phyloP scores from a whole-genome alignment of 2,113 vertebrate species.

The Climacteris rufus region DNA sequence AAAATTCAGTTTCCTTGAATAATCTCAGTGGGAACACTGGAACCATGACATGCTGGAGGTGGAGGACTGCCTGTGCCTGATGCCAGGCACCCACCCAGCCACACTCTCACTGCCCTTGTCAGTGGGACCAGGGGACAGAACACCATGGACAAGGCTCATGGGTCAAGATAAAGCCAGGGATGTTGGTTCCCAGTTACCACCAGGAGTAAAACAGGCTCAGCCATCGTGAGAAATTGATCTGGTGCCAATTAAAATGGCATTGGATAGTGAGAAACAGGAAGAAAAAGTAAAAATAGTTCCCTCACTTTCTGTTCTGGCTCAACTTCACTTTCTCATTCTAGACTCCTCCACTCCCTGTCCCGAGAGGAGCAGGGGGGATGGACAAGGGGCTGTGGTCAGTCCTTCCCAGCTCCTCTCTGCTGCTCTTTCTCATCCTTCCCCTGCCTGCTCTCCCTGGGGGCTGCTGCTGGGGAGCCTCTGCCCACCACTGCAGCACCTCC shows the following conservation, averaged over 20 bases:
- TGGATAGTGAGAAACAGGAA: background rate
- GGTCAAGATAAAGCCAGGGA: fast-evolving
- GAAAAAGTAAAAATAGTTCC: background rate
- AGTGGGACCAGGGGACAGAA: background rate
- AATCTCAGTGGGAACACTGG: background rate
- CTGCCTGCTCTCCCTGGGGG: background rate
- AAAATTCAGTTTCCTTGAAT: background rate
- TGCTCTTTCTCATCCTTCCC: background rate
- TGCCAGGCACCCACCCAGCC: background rate
- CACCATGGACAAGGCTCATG: background rate
- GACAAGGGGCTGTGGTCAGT: background rate
- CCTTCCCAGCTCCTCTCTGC: background rate
- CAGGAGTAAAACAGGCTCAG: background rate
- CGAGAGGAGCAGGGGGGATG: fast-evolving
- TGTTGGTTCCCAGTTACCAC: background rate
- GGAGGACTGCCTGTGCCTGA: background rate
- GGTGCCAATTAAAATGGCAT: background rate
- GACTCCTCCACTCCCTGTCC: too few relatives aligned
- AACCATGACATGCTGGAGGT: fast-evolving
- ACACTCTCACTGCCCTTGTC: background rate
- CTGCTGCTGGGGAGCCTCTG: background rate
- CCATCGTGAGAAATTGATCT: background rate
- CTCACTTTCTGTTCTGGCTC: fast-evolving
- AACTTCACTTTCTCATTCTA: background rate
- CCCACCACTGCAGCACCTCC: background rate